Evolutionary conservation across 2,888 invertebrate genomes (phyloP), one percentile per base, ranked within the genome.

Genomic region (Thera britannica): DNA sequence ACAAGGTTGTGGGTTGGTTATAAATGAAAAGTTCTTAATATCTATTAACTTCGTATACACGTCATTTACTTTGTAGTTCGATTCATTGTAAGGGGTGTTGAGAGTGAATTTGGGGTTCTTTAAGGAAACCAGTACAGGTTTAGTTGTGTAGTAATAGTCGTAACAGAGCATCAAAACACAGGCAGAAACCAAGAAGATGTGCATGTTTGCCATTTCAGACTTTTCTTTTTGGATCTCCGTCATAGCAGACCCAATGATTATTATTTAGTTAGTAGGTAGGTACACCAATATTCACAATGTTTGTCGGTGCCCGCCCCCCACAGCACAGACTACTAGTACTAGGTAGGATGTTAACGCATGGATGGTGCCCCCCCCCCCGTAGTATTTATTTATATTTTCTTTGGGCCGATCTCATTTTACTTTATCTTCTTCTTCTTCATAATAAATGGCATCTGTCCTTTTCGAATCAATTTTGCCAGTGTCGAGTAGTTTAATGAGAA

Each of bases 21-120:
- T 87, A 82, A 96, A 97, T 12, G 89, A 85, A 81, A 97, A 97
- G 77, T 95, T 89, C 58, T 92, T 89, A 58, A 96, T 83, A 82
- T 96, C 94, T 54, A 96, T 94, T 63, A 96, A 84, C 34, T 83
- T 81, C 6, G 83, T 73, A 54, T 87, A 86, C 0, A 77, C 76
- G 76, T 89, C 89, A 3, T 79, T 77, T 0, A 81, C 73, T n/a
- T 58, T 44, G 0, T 38, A n/a, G 7, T n/a, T 23, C 0, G 58
- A 55, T 11, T 52, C 58, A 41, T 68, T 74, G 57, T 82, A 80
- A 2, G 89, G 89, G 0, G 82, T 84, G 5, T 88, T 75, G 9
- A 85, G 71, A 4, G 75, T 71, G 65, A 88, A 89, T 72, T 84
- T 77, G 0, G 88, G 89, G 23, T 89, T 70, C 23, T 77, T 73